Evolutionary conservation across 2,113 vertebrate species (phyloP), one percentile per base, ranked within the genome.

Genomic region (Trinectes maculatus): DNA sequence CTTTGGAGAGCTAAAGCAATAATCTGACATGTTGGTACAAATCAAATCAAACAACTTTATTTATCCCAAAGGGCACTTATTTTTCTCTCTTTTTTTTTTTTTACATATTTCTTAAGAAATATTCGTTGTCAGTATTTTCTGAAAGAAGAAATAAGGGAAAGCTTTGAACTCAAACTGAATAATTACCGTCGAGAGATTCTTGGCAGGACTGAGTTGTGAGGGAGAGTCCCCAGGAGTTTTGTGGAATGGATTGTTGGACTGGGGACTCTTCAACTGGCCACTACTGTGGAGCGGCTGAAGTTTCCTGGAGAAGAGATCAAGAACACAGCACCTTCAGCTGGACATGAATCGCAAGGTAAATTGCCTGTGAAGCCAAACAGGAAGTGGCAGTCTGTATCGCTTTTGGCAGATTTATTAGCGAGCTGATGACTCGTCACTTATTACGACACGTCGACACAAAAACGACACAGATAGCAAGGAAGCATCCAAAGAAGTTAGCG

Each of bases 161-260:
- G 34, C 8, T 31, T 52, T 33, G 28, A 28, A 42, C 72, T 82
- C 33, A 65, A 57, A 52, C 34, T 74, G 69, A 80, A 71, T 68
- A 83, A 79, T 91, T 91, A 94, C 93, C 93, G 77, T 72, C 11
- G 90, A 88, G 56, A 85, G 84, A 82, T 72, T 90, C 87, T 92
- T 94, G 80, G 88, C 88, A 77, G 92, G 92, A 72, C 92, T 94
- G 71, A 91, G 88, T 33, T 87, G 90, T 64, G 90, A 91, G 2
- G 92, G 90, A 67, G 91, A 92, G 78, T 93, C 86, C 72, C 89
- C 91, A 1, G 87, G 74, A 60, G 86, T 78, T 89, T 92, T 93
- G 69, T 85, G 92, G 90, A 91, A 91, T 74, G 89, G 90, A 77
- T 89, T 82, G 80, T 82, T 91, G 88, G 89, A 78, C 81, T 92